Conservation (phyloP, 2,797 vertebrate species). For the Bryconaethiops microstoma region DNA sequence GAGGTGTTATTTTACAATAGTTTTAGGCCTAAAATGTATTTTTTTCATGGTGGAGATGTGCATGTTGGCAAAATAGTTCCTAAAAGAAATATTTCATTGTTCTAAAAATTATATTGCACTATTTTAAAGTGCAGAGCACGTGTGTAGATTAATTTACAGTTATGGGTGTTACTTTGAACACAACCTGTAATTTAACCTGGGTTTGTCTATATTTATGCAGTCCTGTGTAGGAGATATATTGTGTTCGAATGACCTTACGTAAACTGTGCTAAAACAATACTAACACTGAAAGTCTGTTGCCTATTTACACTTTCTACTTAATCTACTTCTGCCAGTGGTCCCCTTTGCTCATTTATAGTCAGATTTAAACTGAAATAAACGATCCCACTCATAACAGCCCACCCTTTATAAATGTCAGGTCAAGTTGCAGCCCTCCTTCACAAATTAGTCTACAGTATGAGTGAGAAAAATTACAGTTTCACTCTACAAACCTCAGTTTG, state of each 20-base stretch:
- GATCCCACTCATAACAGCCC: not conserved
- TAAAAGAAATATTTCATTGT: no score
- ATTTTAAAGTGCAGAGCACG: no score
- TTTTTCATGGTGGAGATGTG: no score
- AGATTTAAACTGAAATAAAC: not conserved
- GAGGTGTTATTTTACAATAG: no score
- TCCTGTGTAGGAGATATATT: not conserved
- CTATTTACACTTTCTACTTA: no score
- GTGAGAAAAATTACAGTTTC: slow-evolving; percentile 59
- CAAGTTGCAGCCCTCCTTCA: not conserved
- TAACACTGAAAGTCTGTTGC: not conserved
- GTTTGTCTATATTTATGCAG: no score
- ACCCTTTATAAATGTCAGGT: not conserved
- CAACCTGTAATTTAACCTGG: not conserved
- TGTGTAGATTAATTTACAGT: no score
- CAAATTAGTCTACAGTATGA: not conserved
- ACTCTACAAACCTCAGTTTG: slow-evolving; percentile 59
- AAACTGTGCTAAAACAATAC: not conserved
- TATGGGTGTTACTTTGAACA: not conserved
- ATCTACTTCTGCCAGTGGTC: not conserved
- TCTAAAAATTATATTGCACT: no score
- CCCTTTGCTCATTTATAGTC: not conserved
- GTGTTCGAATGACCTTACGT: not conserved
- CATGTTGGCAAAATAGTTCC: no score
- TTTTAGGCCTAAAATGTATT: no score